Evolutionary conservation across 1,140 invertebrate genomes (phyloP), one percentile per base, ranked within the genome.

Genomic region (Drosophila azteca): DNA sequence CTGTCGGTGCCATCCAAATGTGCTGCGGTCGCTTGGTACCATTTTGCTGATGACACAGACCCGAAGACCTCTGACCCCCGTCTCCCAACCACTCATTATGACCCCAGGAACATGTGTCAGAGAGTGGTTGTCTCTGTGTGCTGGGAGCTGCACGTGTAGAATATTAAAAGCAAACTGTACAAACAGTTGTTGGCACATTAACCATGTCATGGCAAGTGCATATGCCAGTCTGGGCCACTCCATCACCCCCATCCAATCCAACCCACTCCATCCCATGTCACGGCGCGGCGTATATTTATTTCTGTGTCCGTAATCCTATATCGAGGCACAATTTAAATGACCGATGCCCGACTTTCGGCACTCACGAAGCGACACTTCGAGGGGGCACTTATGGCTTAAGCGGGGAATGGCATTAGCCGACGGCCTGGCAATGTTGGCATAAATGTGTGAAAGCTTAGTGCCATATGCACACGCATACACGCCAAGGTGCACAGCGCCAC

Each of bases 311-410:
- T 9, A 35, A 35, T 35, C 35, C 11, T 39, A 64, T 8, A 49
- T 31, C 8, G 3, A 49, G 31, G 68, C 20, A 69, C 82, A 75
- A 85, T 81, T 85, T 87, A 81, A 85, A 71, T 85, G 82, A 85
- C 74, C 77, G 65, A 85, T 64, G 72, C 58, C 65, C 63, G 31
- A 35, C 73, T 41, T 51, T 70, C 61, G 54, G 45, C 54, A 52
- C 43, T 58, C 48, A 49, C 43, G 51, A 77, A 29, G 57, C 53
- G 44, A 44, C 54, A 58, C 60, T 55, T 66, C n/a, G n/a, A 41
- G 46, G 35, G 35, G 35, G 35, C 35, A 39, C 54, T 68, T 65
- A 60, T 63, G 70, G 54, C 52, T 71, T 65, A 52, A 60, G 64
- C 46, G 43, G 44, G 58, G 45, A 74, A 81, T 57, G 64, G 78